Conservation (phyloP, 2,888 invertebrate species). For the Coelogynopora nodosa region DNA sequence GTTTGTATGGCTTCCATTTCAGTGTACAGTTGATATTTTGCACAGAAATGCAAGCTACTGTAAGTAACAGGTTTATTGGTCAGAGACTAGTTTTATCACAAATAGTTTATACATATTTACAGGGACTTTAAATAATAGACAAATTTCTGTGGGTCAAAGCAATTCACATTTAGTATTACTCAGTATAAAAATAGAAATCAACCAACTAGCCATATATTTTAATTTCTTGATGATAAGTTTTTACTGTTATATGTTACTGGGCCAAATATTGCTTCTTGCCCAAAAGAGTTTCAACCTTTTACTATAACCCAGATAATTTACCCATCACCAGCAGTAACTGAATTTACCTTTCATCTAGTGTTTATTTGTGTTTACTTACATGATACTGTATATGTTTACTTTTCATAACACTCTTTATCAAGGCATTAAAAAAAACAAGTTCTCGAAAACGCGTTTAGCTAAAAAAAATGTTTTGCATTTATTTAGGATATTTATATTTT, state of each 20-base stretch:
- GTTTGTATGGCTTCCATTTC: too few species aligned
- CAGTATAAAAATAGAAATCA: not conserved
- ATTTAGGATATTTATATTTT: too few species aligned
- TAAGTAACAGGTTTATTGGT: not conserved
- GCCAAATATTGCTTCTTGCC: not conserved
- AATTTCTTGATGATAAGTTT: not conserved
- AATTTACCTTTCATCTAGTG: not conserved
- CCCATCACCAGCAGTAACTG: not conserved
- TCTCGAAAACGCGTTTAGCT: too few species aligned
- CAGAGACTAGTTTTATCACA: not conserved
- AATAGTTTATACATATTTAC: not conserved
- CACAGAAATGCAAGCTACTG: too few species aligned
- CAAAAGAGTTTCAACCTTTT: not conserved
- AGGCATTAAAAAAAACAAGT: too few species aligned
- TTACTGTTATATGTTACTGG: not conserved
- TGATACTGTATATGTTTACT: too few species aligned
- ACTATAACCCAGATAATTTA: not conserved
- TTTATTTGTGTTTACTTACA: too few species aligned
- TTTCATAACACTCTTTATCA: too few species aligned
- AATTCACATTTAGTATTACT: not conserved
- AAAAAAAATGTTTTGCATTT: too few species aligned
- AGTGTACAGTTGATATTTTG: too few species aligned
- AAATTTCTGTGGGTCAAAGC: not conserved
- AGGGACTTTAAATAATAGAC: not conserved
- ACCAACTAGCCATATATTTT: not conserved